Conservation (phyloP, 2,113 vertebrate genomes). For the Oenanthe oenanthe region DNA sequence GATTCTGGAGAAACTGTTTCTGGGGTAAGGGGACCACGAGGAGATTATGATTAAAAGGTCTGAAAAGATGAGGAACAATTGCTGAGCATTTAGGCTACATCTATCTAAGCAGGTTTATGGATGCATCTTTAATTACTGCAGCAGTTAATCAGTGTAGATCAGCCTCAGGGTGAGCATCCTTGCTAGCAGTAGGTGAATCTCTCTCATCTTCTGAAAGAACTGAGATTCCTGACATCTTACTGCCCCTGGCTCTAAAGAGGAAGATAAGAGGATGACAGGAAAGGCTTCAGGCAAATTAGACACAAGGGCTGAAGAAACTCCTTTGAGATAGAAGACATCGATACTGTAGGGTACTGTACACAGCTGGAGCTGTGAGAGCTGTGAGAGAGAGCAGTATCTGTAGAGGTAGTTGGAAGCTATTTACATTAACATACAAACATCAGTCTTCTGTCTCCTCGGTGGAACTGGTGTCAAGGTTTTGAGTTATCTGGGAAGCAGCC, state of each 20-base stretch:
- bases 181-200: neutral
- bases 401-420: neutral
- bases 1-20: neutral
- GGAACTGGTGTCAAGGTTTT: neutral
- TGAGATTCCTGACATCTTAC: neutral
- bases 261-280: neutral
- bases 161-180: neutral
- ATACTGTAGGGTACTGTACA: neutral
- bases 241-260: neutral
- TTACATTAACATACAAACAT: neutral
- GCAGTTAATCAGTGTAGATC: neutral
- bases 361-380: neutral
- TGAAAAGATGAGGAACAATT: neutral
- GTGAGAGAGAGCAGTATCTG: neutral
- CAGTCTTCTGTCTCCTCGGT: neutral
- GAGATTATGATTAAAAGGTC: neutral
- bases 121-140: neutral
- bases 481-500: neutral
- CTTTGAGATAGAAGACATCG: neutral
- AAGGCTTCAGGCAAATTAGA: neutral
- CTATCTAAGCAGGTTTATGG: neutral
- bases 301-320: neutral
- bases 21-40: neutral
- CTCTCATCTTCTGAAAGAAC: neutral
- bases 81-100: neutral